Conservation (phyloP, 2,797 vertebrate species). For the Pangasius larnaudii region DNA sequence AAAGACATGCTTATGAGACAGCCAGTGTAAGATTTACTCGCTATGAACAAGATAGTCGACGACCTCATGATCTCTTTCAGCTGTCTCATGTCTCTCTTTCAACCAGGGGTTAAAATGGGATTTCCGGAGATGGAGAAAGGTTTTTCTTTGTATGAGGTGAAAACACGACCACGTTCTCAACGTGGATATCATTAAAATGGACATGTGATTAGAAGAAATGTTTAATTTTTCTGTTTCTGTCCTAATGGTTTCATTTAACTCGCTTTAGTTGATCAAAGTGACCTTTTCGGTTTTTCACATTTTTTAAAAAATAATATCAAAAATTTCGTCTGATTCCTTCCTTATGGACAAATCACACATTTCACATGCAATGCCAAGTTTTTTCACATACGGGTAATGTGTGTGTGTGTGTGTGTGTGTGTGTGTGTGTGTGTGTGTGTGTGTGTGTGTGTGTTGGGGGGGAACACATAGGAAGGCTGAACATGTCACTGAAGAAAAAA, state of each 20-base stretch:
- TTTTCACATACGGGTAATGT: not conserved
- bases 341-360: not conserved
- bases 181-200: not conserved
- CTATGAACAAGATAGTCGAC: slow-evolving; percentile 62
- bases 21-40: slow-evolving; percentile 58
- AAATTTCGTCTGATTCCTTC: not conserved
- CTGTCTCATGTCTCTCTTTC: slow-evolving; percentile 45
- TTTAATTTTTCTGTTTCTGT: not conserved
- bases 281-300: not conserved
- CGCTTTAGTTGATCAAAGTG: not conserved
- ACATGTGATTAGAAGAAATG: not conserved
- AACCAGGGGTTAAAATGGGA: not conserved
- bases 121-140: not conserved
- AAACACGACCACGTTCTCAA: not conserved
- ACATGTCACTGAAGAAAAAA: not conserved
- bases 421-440: no score
- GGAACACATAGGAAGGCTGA: not conserved
- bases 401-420: no score
- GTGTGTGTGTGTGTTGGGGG: no score
- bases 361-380: not conserved
- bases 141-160: not conserved
- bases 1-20: slow-evolving; percentile 51
- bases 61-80: slow-evolving; percentile 59
- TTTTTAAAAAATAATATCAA: not conserved
- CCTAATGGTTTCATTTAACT: slow-evolving; percentile 1